Base-by-base conservation (phyloP, 1,140 invertebrate genomes). In the Drosophila tani region DNA sequence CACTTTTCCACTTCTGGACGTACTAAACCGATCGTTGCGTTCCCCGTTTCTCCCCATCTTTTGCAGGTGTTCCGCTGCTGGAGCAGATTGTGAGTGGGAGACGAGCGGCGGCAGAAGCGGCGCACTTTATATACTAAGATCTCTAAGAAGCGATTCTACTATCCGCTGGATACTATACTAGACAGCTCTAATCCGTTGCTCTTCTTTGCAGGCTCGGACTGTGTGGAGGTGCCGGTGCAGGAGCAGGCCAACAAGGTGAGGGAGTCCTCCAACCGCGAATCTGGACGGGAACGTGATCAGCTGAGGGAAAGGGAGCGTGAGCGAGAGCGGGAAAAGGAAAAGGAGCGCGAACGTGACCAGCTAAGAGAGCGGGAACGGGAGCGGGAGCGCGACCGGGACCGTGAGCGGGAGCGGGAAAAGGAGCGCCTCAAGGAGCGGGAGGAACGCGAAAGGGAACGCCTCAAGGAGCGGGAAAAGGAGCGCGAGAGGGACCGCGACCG, bases 181-280 rank as follows among this genome's bases (percentile, higher is more conserved):
- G 43, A 21, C 47, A 75, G 40, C 63, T 68, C 27, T 70, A 79
- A 75, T 27, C 17, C 27, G n/a, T 45, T 38, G 8, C 5, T 38
- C 46, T 70, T 47, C 51, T 35, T 88, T 87, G 19, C 77, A 87
- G 84, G 84, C 57, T 92, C 91, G 1, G 91, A 92, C 60, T 92
- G 91, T 47, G 85, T 92, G 21, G 91, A 92, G 70, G 85, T 90
- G 46, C 86, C 86, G 5, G 63, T 84, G 15, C 67, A 70, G 49
- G 80, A 83, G 29, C 82, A 81, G 38, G 41, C 41, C 32, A 78
- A 45, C 45, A 78, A 50, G 21, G 29, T 38, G 19, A 56, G 21
- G 35, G 71, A 75, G 21, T 14, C 49, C 49, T 14, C 85, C 21
- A 40, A 67, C 17, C 76, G 73, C 24, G 53, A 56, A 0, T n/a